Evolutionary conservation across 1,140 invertebrate species (phyloP).

Genomic region (Drosophila pandora): DNA sequence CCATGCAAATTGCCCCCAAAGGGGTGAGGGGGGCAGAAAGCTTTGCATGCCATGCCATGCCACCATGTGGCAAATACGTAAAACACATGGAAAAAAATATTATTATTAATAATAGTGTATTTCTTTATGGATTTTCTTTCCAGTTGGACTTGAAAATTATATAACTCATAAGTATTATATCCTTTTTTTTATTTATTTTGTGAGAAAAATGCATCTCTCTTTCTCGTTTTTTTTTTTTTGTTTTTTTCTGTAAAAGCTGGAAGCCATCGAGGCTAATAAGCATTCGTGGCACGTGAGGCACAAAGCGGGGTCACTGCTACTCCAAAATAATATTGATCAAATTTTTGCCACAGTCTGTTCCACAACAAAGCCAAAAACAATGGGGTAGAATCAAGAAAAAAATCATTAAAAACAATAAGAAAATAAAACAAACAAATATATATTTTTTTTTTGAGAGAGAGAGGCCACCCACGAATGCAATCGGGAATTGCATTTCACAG

Average conservation of each 20-base stretch:
- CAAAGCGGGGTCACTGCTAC: conserved; percentile 16
- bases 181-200: not conserved
- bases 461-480: conserved; percentile 12
- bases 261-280: conserved; percentile 76
- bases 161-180: not conserved
- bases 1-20: conserved; percentile 45
- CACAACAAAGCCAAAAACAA: not conserved
- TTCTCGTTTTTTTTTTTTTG: not conserved
- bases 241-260: conserved; percentile 7
- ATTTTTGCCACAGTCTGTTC: conserved; percentile 62
- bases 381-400: not conserved
- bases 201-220: too few relatives aligned
- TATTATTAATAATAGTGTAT: not conserved
- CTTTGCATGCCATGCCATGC: conserved; percentile 36
- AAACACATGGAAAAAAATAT: not conserved
- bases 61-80: conserved; percentile 21
- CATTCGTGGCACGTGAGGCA: conserved; percentile 71
- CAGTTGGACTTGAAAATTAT: not conserved
- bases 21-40: conserved; percentile 12
- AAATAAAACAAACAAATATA: conserved; percentile 59
- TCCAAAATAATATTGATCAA: conserved; percentile 73
- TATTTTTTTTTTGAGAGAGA: conserved; percentile 11
- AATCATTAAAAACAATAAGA: not conserved
- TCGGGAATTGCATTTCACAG: conserved; percentile 11
- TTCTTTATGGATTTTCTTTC: too few relatives aligned